Evolutionary conservation across 2,888 invertebrate species (phyloP).

Genomic region (Melanophora roralis): DNA sequence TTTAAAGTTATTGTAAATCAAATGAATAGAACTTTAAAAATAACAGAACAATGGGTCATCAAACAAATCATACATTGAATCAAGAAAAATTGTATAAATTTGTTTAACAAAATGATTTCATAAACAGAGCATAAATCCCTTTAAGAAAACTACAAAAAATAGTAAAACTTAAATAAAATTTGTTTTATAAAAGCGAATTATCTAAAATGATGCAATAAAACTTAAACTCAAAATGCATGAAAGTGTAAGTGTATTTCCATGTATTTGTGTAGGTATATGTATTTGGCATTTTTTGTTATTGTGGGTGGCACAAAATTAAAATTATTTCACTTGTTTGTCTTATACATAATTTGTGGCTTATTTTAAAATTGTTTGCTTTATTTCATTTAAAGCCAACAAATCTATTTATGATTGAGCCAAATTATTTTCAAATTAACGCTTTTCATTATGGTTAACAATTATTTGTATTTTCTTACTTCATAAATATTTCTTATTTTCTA

Average conservation of each 20-base stretch:
- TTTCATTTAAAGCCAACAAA: constrained; percentile 35
- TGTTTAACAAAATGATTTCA: constrained; percentile 67
- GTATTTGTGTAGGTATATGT: neutral
- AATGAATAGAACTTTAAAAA: neutral
- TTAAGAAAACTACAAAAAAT: constrained; percentile 30
- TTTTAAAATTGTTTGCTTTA: constrained; percentile 19
- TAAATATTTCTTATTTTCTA: neutral
- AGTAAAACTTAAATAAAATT: neutral
- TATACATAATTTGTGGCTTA: constrained; percentile 9
- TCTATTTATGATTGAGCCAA: constrained; percentile 68
- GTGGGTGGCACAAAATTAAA: constrained; percentile 58
- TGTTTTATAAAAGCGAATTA: constrained; percentile 22
- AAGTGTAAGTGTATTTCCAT: neutral
- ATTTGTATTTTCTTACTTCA: neutral
- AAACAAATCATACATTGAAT: constrained; percentile 44
- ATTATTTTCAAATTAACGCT: constrained; percentile 74
- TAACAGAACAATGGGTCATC: constrained; percentile 59
- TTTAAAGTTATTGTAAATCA: constrained; percentile 21
- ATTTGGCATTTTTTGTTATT: neutral
- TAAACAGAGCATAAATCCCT: constrained; percentile 74
- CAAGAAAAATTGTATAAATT: constrained; percentile 47
- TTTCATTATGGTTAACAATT: constrained; percentile 45
- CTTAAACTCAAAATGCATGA: constrained; percentile 24
- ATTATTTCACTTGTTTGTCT: constrained; percentile 29
- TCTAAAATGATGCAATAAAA: constrained; percentile 30